A percentile compares a stretch with the other conserved stretches of the same genome.
phyloP scores from a whole-genome alignment of 2,113 vertebrate genomes.

The Hypanus sabinus region DNA sequence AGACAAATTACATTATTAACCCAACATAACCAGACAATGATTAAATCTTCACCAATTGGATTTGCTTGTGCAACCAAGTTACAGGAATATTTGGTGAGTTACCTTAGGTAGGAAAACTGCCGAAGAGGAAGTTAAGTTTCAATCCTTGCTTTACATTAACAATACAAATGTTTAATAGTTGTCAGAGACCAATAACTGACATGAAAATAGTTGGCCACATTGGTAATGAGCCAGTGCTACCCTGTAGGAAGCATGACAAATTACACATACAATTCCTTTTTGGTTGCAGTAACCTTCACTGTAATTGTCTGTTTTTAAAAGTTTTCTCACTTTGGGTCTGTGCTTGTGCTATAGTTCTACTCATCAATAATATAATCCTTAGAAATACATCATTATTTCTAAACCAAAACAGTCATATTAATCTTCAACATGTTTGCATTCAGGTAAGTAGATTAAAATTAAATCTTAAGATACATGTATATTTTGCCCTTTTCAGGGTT shows the following conservation, averaged over 20 bases:
- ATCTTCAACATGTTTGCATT: background rate
- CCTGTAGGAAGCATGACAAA: background rate
- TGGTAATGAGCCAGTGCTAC: background rate
- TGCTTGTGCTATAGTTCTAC: background rate
- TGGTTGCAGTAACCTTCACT: background rate
- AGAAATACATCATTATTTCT: background rate
- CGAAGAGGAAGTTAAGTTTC: background rate
- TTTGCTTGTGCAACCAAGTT: background rate
- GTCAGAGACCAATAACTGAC: background rate
- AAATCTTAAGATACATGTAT: background rate
- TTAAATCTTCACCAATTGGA: background rate
- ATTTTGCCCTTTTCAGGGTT: background rate
- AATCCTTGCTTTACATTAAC: background rate
- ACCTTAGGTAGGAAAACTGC: background rate
- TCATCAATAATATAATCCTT: background rate
- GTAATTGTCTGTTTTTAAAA: background rate
- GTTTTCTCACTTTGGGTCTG: background rate
- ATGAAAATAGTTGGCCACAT: background rate
- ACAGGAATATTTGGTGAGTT: background rate
- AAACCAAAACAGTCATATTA: background rate
- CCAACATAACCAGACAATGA: background rate
- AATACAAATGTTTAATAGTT: background rate
- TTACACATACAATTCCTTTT: background rate
- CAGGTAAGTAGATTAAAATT: background rate
- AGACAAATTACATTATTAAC: background rate